Base-by-base conservation (phyloP, 2,113 vertebrate species). In the Oplegnathus fasciatus region DNA sequence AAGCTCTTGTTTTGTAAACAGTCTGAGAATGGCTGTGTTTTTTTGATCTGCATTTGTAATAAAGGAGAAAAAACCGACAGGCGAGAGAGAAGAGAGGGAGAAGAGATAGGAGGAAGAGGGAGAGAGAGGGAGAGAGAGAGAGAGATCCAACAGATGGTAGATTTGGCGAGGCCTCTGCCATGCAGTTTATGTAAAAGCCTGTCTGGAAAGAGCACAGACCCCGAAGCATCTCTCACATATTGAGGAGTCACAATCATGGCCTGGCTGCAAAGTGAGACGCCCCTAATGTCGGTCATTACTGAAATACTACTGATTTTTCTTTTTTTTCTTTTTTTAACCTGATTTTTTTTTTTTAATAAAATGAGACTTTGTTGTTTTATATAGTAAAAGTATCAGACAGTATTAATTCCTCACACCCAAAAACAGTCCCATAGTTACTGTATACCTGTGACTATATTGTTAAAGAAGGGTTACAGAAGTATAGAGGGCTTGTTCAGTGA, bases 121-220 rank as follows among this genome's bases (percentile, higher is more conserved):
- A 70, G 83, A 78, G 64, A 26, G 71, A 58, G 67, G 61, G 64
- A 65, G 72, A 82, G 60, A 82, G 71, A 89, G 83, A 78, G 86
- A 92, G 86, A 66, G 80, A 93, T 88, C 87, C 90, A 92, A 92
- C 94, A 95, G 94, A 95, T 95, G 95, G 95, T 93, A 82, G 89
- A 91, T 93, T 94, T 95, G 92, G 93, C 94, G 84, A 90, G 88
- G 89, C 89, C 91, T 87, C 85, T 83, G 82, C 91, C 89, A 90
- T 88, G 90, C 91, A 87, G 88, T 94, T 91, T 93, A 93, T 93
- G 90, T 91, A 90, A 91, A 92, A 93, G 92, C 84, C 89, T 94
- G 92, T 95, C 88, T 94, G 89, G 93, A 93, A 91, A 88, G 89
- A 91, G 88, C 87, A 82, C 75, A 91, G 91, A 90, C 91, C 93